Evolutionary conservation across 2,797 vertebrate species (phyloP).

Genomic region (Myripristis jacobus): DNA sequence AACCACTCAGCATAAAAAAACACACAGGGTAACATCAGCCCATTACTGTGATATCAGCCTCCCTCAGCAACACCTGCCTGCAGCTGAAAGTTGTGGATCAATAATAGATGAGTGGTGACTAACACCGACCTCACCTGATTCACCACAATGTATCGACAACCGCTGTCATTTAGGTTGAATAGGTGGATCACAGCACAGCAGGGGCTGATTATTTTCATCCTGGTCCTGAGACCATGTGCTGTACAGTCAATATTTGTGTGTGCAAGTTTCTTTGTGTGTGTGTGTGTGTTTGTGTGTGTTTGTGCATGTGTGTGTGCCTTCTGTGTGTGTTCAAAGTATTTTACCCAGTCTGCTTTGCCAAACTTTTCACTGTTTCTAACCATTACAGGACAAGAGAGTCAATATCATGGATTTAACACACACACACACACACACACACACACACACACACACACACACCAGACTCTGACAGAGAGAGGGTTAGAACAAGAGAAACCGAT

Average conservation of each 20-base stretch:
- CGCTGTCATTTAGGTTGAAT: conserved; percentile 9
- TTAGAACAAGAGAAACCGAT: not conserved
- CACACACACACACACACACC: not conserved
- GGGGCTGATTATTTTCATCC: not conserved
- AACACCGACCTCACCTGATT: conserved; percentile 33
- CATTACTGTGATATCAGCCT: conserved; percentile 33
- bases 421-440: conserved; percentile 3
- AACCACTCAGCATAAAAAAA: conserved; percentile 8
- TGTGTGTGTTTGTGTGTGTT: conserved; percentile 9
- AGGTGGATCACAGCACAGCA: not conserved
- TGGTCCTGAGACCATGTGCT: conserved; percentile 4
- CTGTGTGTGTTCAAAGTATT: conserved; percentile 7
- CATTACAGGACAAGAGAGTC: not conserved
- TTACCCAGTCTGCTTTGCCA: not conserved
- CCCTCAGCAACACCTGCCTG: conserved; percentile 32
- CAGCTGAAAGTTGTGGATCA: conserved; percentile 25
- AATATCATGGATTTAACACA: conserved; percentile 16
- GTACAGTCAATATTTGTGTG: conserved; percentile 26
- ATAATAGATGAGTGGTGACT: conserved; percentile 39
- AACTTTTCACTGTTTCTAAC: conserved; percentile 2
- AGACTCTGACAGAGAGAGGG: not conserved
- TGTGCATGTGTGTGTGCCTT: conserved; percentile 18
- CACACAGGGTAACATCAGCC: conserved; percentile 20
- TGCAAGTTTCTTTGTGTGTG: conserved; percentile 1
- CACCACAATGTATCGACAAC: conserved; percentile 28